A percentile compares a stretch with the other conserved stretches of the same genome.
phyloP scores from a whole-genome alignment of 2,888 invertebrate genomes.

The Cataglyphis altisquamis region DNA sequence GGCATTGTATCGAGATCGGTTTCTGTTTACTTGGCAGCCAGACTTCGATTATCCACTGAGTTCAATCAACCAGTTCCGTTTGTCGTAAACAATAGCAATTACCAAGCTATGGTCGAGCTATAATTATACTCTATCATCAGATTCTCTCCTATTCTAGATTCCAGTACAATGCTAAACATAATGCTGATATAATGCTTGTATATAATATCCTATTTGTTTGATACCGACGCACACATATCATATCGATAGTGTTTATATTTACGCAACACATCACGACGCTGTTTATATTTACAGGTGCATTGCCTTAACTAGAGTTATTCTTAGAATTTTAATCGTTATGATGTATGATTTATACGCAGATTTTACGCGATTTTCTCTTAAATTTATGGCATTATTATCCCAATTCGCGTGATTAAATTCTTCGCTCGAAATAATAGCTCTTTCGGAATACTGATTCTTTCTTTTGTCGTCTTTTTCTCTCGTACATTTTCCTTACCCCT shows the following conservation, averaged over 20 bases:
- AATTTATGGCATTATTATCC: background rate
- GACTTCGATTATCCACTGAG: slow-evolving; percentile 22
- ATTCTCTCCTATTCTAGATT: background rate
- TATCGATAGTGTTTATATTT: background rate
- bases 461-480: background rate
- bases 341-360: background rate
- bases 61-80: slow-evolving; percentile 50
- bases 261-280: no score
- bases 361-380: background rate
- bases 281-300: background rate
- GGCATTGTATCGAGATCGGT: slow-evolving; percentile 21
- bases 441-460: slow-evolving; percentile 20
- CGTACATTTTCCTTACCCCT: background rate
- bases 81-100: background rate
- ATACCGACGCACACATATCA: background rate
- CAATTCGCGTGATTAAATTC: slow-evolving; percentile 18
- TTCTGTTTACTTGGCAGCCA: slow-evolving; percentile 25
- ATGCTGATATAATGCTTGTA: background rate
- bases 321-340: no score
- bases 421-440: slow-evolving; percentile 9
- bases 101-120: background rate
- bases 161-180: background rate
- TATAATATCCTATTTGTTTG: background rate
- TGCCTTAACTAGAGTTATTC: background rate
- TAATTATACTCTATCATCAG: background rate